Base-by-base conservation (phyloP, 2,797 vertebrate species). In the Coracias cyanogaster region DNA sequence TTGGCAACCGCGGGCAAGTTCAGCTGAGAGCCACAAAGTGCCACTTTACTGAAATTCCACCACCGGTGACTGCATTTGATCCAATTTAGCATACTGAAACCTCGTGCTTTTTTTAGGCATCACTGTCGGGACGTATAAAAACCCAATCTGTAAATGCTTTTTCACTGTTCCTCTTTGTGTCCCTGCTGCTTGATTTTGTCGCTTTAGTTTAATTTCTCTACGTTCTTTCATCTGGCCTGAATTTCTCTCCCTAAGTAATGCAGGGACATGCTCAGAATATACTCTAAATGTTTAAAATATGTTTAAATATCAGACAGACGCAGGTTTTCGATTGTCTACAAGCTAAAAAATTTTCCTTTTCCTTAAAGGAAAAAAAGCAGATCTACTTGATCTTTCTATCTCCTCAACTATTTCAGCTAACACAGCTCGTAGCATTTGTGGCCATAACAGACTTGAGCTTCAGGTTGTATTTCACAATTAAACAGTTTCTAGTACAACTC, bases 1-100 rank as follows among this genome's bases (percentile, higher is more conserved):
- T 49, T 16, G 54, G 82, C 41, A 58, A 26, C 3, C 2, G 0
- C 0, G 26, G 46, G 1, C n/a, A 43, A 29, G 64, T 5, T n/a
- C 67, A 74, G 64, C 57, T 6, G 35, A 35, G 81, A 24, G 55
- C 29, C 84, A 28, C 29, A 51, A 66, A 66, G 62, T 54, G 49
- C 43, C 72, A 39, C 29, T n/a, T 12, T 7, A 6, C 81, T 76
- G 65, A 17, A 39, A 33, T 65, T 52, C 72, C 54, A 29, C 49
- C 0, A 0, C 66, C 16, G 24, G 21, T 7, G 61, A 43, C n/a
- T 60, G 78, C 25, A 15, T 15, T 46, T n/a, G 43, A 54, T 58
- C 55, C 72, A 10, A 18, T 70, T 77, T 4, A 86, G 78, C 67
- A 52, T 46, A 33, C 48, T n/a, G 37, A 48, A 49, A 45, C 24